Evolutionary conservation across 2,113 vertebrate genomes (phyloP).

Genomic region (Hemichromis elongatus): DNA sequence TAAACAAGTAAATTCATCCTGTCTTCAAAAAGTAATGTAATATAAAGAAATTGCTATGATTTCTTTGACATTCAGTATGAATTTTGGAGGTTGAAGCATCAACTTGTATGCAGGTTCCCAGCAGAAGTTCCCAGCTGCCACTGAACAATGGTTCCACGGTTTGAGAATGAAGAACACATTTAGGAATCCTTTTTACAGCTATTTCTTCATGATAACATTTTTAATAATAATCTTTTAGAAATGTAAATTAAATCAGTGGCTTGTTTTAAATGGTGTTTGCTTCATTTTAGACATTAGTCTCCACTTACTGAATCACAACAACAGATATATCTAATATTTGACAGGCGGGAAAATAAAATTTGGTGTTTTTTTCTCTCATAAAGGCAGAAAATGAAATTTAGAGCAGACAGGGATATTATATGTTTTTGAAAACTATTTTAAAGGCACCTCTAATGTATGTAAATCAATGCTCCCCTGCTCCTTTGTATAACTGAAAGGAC

Average conservation of each 20-base stretch:
- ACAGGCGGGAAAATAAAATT: background rate
- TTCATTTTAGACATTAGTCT: background rate
- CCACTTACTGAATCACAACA: background rate
- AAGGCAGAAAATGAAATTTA: background rate
- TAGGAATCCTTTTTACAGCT: background rate
- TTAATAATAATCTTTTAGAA: background rate
- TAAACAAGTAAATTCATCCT: background rate
- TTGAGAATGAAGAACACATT: background rate
- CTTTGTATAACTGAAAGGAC: constrained; percentile 17
- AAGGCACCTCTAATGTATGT: constrained; percentile 22
- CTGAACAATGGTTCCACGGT: background rate
- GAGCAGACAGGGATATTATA: background rate
- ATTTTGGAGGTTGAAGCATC: background rate
- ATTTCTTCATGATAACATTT: background rate
- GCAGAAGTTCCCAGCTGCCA: background rate
- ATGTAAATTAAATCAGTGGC: background rate
- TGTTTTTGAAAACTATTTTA: constrained; percentile 23
- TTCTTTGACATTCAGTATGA: background rate
- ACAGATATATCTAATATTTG: background rate
- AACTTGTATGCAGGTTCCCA: background rate
- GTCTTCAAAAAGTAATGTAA: background rate
- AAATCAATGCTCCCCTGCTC: constrained; percentile 16
- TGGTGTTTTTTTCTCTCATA: background rate
- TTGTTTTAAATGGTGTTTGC: background rate
- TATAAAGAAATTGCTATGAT: background rate